Conservation (phyloP, 2,113 vertebrate genomes). For the Labrus mixtus region DNA sequence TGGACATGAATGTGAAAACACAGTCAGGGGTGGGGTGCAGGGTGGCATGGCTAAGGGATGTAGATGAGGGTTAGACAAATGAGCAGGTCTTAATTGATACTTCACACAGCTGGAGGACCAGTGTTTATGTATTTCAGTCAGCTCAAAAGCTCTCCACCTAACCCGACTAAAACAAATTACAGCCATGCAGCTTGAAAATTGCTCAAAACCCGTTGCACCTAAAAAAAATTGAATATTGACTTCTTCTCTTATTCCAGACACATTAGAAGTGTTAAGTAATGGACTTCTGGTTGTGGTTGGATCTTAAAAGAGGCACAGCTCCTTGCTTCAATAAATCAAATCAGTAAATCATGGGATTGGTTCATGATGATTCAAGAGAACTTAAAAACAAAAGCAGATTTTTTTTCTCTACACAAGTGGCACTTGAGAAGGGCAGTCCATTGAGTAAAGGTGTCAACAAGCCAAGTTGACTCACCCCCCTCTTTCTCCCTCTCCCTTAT, state of each 20-base stretch:
- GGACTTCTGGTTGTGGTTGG: not conserved
- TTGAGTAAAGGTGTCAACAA: slow-evolving; percentile 71
- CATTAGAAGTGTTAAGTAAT: not conserved
- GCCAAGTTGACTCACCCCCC: slow-evolving; percentile 57
- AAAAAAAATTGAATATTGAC: slow-evolving; percentile 1
- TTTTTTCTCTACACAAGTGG: slow-evolving; percentile 26
- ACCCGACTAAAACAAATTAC: slow-evolving; percentile 74
- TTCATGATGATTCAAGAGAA: slow-evolving; percentile 18
- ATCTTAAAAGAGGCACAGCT: not conserved
- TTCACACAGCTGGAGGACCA: slow-evolving; percentile 74
- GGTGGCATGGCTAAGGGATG: slow-evolving; percentile 66
- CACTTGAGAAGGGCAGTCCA: slow-evolving; percentile 58
- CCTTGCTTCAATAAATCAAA: slow-evolving; percentile 9
- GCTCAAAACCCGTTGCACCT: slow-evolving; percentile 11
- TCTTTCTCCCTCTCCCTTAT: not conserved
- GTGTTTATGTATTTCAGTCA: slow-evolving; percentile 73
- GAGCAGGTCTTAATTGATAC: slow-evolving; percentile 82
- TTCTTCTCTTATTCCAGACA: slow-evolving; percentile 2
- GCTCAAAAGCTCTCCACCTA: slow-evolving; percentile 78
- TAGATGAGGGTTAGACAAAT: slow-evolving; percentile 79
- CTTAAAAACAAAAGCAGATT: not conserved
- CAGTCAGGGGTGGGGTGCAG: slow-evolving; percentile 60
- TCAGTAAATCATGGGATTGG: slow-evolving; percentile 1
- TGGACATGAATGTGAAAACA: slow-evolving; percentile 72
- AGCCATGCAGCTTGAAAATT: slow-evolving; percentile 38